phyloP scores from a whole-genome alignment of 2,888 invertebrate species.

The Chironomus riparius region DNA sequence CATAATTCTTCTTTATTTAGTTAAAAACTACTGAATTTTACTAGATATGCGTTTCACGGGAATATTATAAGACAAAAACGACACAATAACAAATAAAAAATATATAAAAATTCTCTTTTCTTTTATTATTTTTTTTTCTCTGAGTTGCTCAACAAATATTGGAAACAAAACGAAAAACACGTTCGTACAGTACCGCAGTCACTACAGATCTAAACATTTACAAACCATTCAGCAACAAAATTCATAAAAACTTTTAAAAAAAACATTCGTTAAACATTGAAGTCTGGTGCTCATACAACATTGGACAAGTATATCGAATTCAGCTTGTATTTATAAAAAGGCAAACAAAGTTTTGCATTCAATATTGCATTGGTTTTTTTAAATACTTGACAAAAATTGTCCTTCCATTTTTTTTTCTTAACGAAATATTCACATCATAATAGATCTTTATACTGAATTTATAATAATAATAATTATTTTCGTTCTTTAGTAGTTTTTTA shows the following conservation, averaged over 20 bases:
- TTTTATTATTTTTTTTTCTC: background rate
- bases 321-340: background rate
- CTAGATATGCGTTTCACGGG: background rate
- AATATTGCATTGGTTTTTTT: too few relatives aligned
- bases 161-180: constrained; percentile 14
- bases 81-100: constrained; percentile 17
- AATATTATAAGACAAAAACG: background rate
- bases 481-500: too few relatives aligned
- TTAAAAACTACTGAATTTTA: too few relatives aligned
- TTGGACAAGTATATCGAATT: background rate
- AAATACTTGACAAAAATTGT: too few relatives aligned
- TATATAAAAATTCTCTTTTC: background rate
- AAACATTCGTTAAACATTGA: background rate
- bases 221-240: background rate
- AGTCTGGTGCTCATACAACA: too few relatives aligned
- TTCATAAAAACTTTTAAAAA: background rate
- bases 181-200: background rate
- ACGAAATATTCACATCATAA: too few relatives aligned
- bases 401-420: too few relatives aligned
- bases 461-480: too few relatives aligned
- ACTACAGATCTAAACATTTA: background rate
- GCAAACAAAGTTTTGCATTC: background rate
- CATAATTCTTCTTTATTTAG: too few relatives aligned
- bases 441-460: too few relatives aligned
- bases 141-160: constrained; percentile 6